A percentile compares a stretch with the other conserved stretches of the same genome.
These are phyloP conservation scores for Amphimedon queenslandica DNA, from an alignment of 37 sponge, comb jelly and placozoan species.

Conservation along the genomic window DNA sequence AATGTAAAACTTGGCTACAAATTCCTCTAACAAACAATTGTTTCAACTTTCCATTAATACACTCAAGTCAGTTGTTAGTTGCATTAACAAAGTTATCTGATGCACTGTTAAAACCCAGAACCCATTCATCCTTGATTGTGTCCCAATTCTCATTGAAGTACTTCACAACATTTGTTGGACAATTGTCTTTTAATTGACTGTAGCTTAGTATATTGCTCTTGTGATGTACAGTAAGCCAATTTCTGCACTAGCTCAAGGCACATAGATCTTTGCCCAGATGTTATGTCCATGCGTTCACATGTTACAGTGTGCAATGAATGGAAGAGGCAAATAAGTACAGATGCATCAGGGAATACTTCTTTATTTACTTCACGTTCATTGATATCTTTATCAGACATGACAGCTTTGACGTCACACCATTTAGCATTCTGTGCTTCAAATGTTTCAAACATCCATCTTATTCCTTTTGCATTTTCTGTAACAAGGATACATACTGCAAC, in stretches of 20 bases:
- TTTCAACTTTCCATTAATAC: constrained; percentile 55
- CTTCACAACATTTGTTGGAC: constrained; percentile 18
- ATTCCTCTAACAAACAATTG: constrained; percentile 29
- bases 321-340: constrained; percentile 55
- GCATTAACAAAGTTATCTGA: constrained; percentile 21
- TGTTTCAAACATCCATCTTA: constrained; percentile 39
- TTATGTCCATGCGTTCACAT: constrained; percentile 47
- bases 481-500: constrained; percentile 15
- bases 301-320: constrained; percentile 40
- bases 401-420: constrained; percentile 14
- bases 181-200: constrained; percentile 4
- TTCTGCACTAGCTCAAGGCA: constrained; percentile 42
- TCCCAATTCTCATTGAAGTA: constrained; percentile 69
- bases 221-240: constrained; percentile 40
- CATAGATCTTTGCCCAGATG: constrained; percentile 21
- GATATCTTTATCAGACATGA: constrained; percentile 70
- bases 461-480: constrained; percentile 15
- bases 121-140: constrained; percentile 57
- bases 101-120: constrained; percentile 22
- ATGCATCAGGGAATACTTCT: constrained; percentile 25
- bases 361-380: constrained; percentile 26
- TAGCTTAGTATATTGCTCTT: constrained; percentile 38
- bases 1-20: constrained; percentile 21
- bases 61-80: constrained; percentile 56
- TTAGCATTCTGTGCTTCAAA: constrained; percentile 42